phyloP scores from a whole-genome alignment of 2,797 vertebrate genomes.

The Cyclopterus lumpus region DNA sequence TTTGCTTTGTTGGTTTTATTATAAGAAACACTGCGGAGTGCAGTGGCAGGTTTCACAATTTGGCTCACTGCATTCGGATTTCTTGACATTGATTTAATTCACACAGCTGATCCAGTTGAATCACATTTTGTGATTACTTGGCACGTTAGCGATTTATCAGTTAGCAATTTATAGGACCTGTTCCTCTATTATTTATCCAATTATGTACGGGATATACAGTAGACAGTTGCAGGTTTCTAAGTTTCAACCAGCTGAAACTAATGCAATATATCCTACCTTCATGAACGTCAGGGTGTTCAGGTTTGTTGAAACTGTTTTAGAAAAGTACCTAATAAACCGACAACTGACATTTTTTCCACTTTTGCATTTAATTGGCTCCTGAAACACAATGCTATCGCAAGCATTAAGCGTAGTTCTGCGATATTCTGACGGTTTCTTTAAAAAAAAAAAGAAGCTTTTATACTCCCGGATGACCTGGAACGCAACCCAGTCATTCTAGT shows the following conservation, averaged over 20 bases:
- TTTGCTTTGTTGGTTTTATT: slow-evolving; percentile 63
- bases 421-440: background rate
- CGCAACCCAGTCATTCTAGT: background rate
- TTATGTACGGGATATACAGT: background rate
- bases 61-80: slow-evolving; percentile 38
- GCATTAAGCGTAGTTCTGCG: background rate
- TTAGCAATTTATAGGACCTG: background rate
- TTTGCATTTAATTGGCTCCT: slow-evolving; percentile 1
- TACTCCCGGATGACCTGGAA: background rate
- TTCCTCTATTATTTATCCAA: background rate
- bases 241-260: background rate
- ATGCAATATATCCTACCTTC: background rate
- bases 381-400: background rate
- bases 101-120: slow-evolving; percentile 21
- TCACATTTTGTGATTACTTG: slow-evolving; percentile 17
- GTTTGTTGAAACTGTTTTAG: slow-evolving; percentile 2
- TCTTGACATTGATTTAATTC: slow-evolving; percentile 19
- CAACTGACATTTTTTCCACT: background rate
- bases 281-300: background rate
- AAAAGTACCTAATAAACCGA: background rate
- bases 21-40: slow-evolving; percentile 42
- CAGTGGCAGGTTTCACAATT: slow-evolving; percentile 39
- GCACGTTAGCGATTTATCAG: slow-evolving; percentile 1
- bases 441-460: background rate
- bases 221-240: background rate